Evolutionary conservation across 1,140 invertebrate species (phyloP).

Genomic region (Zophobas morio): DNA sequence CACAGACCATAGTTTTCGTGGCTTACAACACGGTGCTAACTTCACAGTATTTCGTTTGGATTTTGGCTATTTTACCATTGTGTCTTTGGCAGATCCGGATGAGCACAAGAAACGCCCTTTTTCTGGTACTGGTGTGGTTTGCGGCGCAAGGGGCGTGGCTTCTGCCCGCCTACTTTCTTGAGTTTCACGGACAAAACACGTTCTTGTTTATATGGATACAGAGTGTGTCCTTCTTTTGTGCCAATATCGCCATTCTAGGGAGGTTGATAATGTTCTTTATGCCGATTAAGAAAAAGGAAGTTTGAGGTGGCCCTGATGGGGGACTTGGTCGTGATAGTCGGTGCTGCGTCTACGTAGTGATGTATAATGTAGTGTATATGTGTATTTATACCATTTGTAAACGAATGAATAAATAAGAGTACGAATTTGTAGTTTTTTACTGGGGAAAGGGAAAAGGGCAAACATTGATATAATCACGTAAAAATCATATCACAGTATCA

Average conservation of each 20-base stretch:
- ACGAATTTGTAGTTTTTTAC: too few relatives aligned
- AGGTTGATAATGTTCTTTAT: conserved; percentile 73
- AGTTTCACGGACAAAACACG: conserved; percentile 89
- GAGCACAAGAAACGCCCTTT: conserved; percentile 68
- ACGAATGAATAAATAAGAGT: neutral
- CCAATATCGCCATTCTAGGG: conserved; percentile 82
- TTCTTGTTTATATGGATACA: conserved; percentile 87
- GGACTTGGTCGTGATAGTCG: too few relatives aligned
- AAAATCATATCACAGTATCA: too few relatives aligned
- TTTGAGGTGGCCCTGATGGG: too few relatives aligned
- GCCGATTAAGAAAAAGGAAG: conserved; percentile 43
- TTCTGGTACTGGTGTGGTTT: conserved; percentile 79
- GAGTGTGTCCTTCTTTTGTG: conserved; percentile 82
- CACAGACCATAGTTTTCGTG: conserved; percentile 91
- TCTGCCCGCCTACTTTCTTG: conserved; percentile 90
- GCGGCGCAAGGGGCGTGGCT: conserved; percentile 89
- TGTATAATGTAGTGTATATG: conserved; percentile 13
- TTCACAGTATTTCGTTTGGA: conserved; percentile 99
- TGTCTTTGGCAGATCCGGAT: conserved; percentile 79
- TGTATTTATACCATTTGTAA: conserved; percentile 16
- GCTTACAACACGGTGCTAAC: conserved; percentile 97
- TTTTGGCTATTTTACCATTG: conserved; percentile 88
- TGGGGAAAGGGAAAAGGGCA: too few relatives aligned
- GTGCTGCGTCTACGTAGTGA: too few relatives aligned
- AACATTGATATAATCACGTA: too few relatives aligned